phyloP scores from a whole-genome alignment of 2,113 vertebrate genomes.

The Grantiella picta region DNA sequence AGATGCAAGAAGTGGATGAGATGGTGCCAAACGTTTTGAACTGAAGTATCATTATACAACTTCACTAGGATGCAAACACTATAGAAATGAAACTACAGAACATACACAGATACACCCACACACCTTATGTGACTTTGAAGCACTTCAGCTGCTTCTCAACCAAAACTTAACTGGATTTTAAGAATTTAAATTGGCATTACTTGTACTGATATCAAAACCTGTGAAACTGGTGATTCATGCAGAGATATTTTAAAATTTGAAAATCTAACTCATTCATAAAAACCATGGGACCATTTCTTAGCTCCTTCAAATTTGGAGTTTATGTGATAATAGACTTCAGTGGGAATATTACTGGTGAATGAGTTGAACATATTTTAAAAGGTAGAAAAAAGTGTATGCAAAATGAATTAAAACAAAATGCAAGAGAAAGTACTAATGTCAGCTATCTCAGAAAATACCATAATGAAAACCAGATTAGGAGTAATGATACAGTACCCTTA shows the following conservation, averaged over 20 bases:
- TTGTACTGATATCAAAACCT: slow-evolving; percentile 29
- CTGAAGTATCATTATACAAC: slow-evolving; percentile 63
- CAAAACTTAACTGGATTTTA: slow-evolving; percentile 71
- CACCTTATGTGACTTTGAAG: slow-evolving; percentile 34
- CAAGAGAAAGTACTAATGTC: not conserved
- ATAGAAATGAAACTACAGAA: slow-evolving; percentile 63
- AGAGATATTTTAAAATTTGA: slow-evolving; percentile 45
- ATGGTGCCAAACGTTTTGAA: slow-evolving; percentile 65
- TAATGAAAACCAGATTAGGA: not conserved
- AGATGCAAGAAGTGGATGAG: slow-evolving; percentile 61
- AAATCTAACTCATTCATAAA: slow-evolving; percentile 49
- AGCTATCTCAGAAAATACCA: slow-evolving; percentile 15
- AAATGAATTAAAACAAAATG: slow-evolving; percentile 21
- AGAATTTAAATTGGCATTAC: slow-evolving; percentile 49
- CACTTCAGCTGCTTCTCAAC: slow-evolving; percentile 56
- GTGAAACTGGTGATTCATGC: slow-evolving; percentile 50
- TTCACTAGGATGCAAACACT: slow-evolving; percentile 73
- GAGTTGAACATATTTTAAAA: slow-evolving; percentile 15
- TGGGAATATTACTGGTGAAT: slow-evolving; percentile 29
- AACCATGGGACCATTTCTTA: not conserved
- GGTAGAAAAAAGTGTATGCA: not conserved
- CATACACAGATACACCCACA: slow-evolving; percentile 16
- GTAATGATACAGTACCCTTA: slow-evolving; percentile 27
- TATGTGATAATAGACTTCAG: not conserved
- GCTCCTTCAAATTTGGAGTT: slow-evolving; percentile 28